These are phyloP conservation scores for Pammene fasciana DNA, from an alignment of 2,888 invertebrate genomes.

Conservation along the genomic window DNA sequence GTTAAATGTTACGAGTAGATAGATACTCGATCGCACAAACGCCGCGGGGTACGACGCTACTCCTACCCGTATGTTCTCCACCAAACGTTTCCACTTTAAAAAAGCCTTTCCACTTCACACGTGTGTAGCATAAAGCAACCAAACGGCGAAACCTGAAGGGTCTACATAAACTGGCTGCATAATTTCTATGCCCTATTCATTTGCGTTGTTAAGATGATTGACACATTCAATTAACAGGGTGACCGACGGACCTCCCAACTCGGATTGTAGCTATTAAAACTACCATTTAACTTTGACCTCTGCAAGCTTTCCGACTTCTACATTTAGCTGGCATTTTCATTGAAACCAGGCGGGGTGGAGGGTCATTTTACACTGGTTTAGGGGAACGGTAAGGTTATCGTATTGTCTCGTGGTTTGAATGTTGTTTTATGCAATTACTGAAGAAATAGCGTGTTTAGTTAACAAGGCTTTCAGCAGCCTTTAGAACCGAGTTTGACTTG, in stretches of 20 bases:
- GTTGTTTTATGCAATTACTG: constrained; percentile 80
- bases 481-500: constrained; percentile 39
- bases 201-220: constrained; percentile 90
- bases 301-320: constrained; percentile 35
- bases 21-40: neutral
- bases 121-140: constrained; percentile 26
- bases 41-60: neutral
- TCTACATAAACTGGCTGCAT: constrained; percentile 27
- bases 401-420: constrained; percentile 73
- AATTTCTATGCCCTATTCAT: constrained; percentile 75
- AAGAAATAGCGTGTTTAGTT: constrained; percentile 72
- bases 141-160: constrained; percentile 17
- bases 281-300: constrained; percentile 57
- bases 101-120: constrained; percentile 44
- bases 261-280: constrained; percentile 68
- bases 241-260: constrained; percentile 84
- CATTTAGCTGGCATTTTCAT: constrained; percentile 26
- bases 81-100: constrained; percentile 51
- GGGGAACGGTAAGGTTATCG: constrained; percentile 64
- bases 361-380: constrained; percentile 55
- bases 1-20: too few species aligned
- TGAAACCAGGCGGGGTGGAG: constrained; percentile 42
- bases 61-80: neutral
- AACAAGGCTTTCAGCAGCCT: constrained; percentile 74
- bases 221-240: constrained; percentile 90